These are phyloP conservation scores for Lampris incognitus DNA, from an alignment of 2,113 vertebrate species.

Conservation along the genomic window DNA sequence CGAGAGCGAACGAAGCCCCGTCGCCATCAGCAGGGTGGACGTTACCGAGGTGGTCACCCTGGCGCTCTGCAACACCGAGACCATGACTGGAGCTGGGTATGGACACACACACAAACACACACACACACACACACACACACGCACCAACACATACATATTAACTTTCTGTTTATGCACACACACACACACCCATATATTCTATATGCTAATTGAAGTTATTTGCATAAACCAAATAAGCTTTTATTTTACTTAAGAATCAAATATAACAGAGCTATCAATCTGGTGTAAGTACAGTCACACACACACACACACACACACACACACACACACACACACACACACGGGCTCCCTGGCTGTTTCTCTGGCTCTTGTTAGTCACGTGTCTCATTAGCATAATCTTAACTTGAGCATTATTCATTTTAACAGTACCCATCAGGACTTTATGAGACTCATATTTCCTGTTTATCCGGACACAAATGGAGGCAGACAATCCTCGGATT, in stretches of 20 bases:
- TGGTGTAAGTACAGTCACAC: constrained; percentile 5
- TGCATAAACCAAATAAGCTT: constrained; percentile 32
- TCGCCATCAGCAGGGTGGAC: constrained; percentile 88
- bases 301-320: constrained; percentile 8
- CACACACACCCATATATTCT: constrained; percentile 19
- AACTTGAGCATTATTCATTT: constrained; percentile 61
- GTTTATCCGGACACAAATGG: constrained; percentile 49
- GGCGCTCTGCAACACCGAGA: constrained; percentile 83
- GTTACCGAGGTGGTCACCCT: constrained; percentile 87
- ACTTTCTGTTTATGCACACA: background rate
- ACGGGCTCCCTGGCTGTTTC: background rate
- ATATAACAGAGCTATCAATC: background rate
- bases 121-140: constrained; percentile 3
- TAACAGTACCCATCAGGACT: constrained; percentile 59
- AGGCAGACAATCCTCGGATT: background rate
- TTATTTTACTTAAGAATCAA: constrained; percentile 15
- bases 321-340: constrained; percentile 26
- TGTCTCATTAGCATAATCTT: constrained; percentile 65
- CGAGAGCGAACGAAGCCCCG: constrained; percentile 86
- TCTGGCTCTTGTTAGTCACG: constrained; percentile 20
- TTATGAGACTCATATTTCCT: constrained; percentile 65
- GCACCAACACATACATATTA: background rate
- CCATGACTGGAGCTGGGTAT: constrained; percentile 85
- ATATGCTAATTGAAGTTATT: constrained; percentile 33
- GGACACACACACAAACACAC: constrained; percentile 41